These are phyloP conservation scores for Ephestia elutella DNA, from an alignment of 1,140 invertebrate species.

Conservation along the genomic window DNA sequence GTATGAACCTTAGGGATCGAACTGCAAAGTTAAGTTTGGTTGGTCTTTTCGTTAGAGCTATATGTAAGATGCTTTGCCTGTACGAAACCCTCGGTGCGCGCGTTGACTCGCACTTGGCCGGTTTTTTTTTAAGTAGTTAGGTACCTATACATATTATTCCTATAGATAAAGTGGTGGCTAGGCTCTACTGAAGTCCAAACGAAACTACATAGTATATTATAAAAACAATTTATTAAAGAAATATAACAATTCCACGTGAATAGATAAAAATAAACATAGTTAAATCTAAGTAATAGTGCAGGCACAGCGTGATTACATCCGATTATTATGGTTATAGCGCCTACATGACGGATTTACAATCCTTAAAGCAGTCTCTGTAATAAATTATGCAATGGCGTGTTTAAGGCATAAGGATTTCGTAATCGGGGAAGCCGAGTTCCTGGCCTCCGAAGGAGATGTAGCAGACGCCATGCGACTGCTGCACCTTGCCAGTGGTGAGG, in stretches of 20 bases:
- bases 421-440: conserved; percentile 83
- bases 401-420: conserved; percentile 80
- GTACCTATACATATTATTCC: no score
- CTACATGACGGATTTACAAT: neutral
- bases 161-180: no score
- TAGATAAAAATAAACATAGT: conserved; percentile 15
- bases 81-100: no score
- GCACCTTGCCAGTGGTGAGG: conserved; percentile 82
- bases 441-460: conserved; percentile 83
- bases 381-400: conserved; percentile 2
- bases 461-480: conserved; percentile 77
- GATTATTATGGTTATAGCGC: neutral
- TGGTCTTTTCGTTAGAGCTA: no score
- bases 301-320: conserved; percentile 28
- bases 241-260: neutral
- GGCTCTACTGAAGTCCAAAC: no score
- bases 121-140: no score
- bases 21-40: no score
- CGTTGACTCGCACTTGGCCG: no score
- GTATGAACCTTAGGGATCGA: no score
- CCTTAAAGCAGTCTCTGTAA: conserved; percentile 1
- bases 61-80: no score
- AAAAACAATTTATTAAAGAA: conserved; percentile 8
- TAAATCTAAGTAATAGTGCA: conserved; percentile 31
- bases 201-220: neutral